Evolutionary conservation across 1,140 invertebrate species (phyloP).

Genomic region (Magallana ariakensis): DNA sequence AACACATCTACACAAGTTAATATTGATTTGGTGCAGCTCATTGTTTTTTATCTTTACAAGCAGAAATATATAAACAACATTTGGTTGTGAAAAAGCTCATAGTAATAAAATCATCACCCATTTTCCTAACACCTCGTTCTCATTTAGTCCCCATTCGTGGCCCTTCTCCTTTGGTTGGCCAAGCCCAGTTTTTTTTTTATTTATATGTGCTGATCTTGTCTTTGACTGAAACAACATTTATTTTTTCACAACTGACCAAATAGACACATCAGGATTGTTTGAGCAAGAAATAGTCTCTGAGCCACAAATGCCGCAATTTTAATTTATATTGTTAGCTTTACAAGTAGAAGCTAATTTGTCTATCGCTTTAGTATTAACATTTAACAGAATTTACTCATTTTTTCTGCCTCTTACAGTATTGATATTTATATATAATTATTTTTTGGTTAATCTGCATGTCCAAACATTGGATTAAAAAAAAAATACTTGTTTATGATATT

Average conservation of each 20-base stretch:
- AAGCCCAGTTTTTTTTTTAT: constrained; percentile 31
- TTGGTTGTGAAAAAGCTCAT: constrained; percentile 19
- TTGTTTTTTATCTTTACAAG: constrained; percentile 7
- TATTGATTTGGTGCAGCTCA: constrained; percentile 14
- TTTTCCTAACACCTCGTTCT: background rate
- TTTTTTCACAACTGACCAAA: constrained; percentile 23
- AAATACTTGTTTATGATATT: background rate
- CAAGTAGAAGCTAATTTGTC: constrained; percentile 61
- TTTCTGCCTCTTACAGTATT: constrained; percentile 45
- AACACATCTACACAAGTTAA: constrained; percentile 23
- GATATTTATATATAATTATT: constrained; percentile 35
- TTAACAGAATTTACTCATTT: constrained; percentile 61
- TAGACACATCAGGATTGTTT: constrained; percentile 61
- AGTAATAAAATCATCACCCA: constrained; percentile 24
- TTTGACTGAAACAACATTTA: constrained; percentile 25
- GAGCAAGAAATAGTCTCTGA: constrained; percentile 62
- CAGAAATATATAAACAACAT: background rate
- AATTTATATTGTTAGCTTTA: constrained; percentile 58
- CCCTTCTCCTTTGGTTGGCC: constrained; percentile 39
- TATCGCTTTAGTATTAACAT: constrained; percentile 64
- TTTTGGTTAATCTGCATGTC: constrained; percentile 62
- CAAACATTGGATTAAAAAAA: constrained; percentile 8
- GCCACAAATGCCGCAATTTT: constrained; percentile 58
- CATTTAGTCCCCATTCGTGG: background rate
- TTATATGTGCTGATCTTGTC: constrained; percentile 34